These are phyloP conservation scores for Tenebrosternarchus preto DNA, from an alignment of 2,113 vertebrate genomes.

Conservation along the genomic window DNA sequence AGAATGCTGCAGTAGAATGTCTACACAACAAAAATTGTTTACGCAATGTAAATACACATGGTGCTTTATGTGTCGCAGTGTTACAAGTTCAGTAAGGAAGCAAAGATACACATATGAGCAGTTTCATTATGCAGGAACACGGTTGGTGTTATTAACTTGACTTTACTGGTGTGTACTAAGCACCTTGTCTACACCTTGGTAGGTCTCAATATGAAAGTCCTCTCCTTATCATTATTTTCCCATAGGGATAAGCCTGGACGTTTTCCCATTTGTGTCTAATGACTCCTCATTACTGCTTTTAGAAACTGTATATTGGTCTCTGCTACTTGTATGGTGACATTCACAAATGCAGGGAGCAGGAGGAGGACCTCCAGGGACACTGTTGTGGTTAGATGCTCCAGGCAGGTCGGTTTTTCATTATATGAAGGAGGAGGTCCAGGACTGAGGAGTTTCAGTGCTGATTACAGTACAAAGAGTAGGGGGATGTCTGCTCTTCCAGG, in stretches of 20 bases:
- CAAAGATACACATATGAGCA: too few relatives aligned
- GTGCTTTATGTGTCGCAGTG: too few relatives aligned
- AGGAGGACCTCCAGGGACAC: conserved; percentile 37
- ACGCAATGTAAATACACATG: too few relatives aligned
- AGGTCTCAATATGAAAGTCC: neutral
- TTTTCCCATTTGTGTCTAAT: conserved; percentile 40
- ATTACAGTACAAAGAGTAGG: neutral
- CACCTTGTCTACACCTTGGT: neutral
- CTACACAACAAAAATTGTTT: too few relatives aligned
- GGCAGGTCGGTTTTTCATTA: conserved; percentile 44
- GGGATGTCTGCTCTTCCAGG: conserved; percentile 11
- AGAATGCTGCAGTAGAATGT: too few relatives aligned
- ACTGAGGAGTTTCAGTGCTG: conserved; percentile 36
- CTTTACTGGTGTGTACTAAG: neutral
- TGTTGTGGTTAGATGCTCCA: conserved; percentile 41
- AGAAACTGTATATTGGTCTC: conserved; percentile 49
- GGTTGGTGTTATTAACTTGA: too few relatives aligned
- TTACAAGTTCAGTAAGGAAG: too few relatives aligned
- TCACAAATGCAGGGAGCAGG: conserved; percentile 41
- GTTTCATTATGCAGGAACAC: too few relatives aligned
- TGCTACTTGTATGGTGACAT: conserved; percentile 44
- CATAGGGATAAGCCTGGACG: conserved; percentile 12
- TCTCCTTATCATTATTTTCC: neutral
- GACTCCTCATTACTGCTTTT: conserved; percentile 52
- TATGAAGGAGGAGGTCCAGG: conserved; percentile 40